A percentile compares a stretch with the other conserved stretches of the same genome.
Evolutionary conservation across 2,797 vertebrate genomes (phyloP).

Genomic region (Pangasius macronema): DNA sequence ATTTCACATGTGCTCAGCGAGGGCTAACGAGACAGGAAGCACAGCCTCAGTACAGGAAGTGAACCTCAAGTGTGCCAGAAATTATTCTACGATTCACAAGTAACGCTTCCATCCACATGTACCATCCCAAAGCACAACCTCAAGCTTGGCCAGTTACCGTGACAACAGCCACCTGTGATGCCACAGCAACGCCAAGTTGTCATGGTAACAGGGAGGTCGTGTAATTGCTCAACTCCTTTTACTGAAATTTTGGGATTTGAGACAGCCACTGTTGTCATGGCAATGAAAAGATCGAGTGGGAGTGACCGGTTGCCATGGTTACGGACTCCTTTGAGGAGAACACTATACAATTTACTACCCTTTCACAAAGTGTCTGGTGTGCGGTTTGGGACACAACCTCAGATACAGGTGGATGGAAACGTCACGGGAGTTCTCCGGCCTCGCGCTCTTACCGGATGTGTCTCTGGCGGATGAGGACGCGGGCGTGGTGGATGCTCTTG

Average conservation of each 20-base stretch:
- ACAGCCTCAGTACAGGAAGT: constrained; percentile 51
- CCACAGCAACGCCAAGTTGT: too few species aligned
- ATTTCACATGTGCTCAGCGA: constrained; percentile 58
- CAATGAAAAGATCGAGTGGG: neutral
- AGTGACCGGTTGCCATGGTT: neutral
- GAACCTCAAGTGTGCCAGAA: neutral
- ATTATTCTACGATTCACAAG: neutral
- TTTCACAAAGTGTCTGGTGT: neutral
- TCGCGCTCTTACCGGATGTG: constrained; percentile 85
- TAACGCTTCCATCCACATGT: neutral
- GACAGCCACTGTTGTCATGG: neutral
- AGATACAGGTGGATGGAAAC: neutral
- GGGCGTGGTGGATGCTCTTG: constrained; percentile 93
- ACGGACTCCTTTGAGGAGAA: neutral
- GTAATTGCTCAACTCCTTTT: too few species aligned
- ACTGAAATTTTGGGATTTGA: neutral
- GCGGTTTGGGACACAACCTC: neutral
- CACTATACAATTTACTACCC: neutral
- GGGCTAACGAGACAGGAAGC: constrained; percentile 73
- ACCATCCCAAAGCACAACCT: too few species aligned
- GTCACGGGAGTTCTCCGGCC: neutral
- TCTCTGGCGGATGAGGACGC: constrained; percentile 92
- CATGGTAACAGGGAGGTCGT: neutral
- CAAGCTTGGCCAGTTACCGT: too few species aligned
- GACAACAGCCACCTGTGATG: too few species aligned